These are phyloP conservation scores for Platorchestia sp. DNA, from an alignment of 1,140 invertebrate species.

Conservation along the genomic window DNA sequence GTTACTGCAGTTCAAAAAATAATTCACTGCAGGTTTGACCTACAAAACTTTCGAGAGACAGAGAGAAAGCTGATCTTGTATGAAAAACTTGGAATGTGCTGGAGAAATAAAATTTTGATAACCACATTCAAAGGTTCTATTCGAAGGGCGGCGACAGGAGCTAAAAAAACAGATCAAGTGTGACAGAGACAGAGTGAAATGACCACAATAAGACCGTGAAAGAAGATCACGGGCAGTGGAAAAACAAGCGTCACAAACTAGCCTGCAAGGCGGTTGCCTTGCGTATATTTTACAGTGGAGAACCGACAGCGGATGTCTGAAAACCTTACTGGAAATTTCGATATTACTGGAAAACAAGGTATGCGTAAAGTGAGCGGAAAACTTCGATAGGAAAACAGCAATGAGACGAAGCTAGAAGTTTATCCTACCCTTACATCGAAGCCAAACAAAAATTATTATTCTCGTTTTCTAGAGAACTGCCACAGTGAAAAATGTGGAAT, in stretches of 20 bases:
- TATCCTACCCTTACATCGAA: not conserved
- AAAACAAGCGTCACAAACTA: not conserved
- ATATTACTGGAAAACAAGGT: not conserved
- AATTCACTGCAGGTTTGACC: not conserved
- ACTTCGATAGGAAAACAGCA: not conserved
- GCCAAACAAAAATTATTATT: not conserved
- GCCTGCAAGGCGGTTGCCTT: not conserved
- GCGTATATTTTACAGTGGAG: not conserved
- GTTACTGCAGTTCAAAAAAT: not conserved
- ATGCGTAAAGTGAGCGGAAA: too few species aligned
- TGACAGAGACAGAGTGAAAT: not conserved
- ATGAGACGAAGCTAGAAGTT: not conserved
- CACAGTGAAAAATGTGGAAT: not conserved
- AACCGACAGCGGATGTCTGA: not conserved
- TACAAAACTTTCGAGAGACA: not conserved
- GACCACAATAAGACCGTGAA: not conserved
- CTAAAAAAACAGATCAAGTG: not conserved
- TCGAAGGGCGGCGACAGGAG: not conserved
- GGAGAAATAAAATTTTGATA: not conserved
- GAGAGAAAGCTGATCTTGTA: not conserved
- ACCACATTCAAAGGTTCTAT: not conserved
- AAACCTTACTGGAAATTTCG: not conserved
- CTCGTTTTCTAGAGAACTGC: not conserved
- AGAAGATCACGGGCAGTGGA: not conserved
- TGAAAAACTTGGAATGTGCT: not conserved